Percentiles rank a stretch among this genome's conserved stretches.
Conservation (phyloP, 2,888 invertebrate genomes). For the Melinaea menophilus region DNA sequence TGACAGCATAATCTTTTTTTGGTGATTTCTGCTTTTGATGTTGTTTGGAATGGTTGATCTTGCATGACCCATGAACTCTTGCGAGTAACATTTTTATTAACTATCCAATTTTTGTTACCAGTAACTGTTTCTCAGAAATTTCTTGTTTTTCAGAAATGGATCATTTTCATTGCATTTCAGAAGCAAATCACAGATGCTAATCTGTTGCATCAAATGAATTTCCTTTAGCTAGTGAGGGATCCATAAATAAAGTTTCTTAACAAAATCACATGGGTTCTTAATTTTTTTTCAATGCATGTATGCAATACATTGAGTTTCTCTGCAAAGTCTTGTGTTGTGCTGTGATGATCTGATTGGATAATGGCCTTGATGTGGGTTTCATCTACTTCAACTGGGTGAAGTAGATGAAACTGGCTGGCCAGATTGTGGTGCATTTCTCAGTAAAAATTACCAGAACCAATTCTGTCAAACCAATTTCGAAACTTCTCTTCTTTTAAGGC, state of each 20-base stretch:
- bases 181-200: conserved; percentile 18
- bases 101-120: conserved; percentile 24
- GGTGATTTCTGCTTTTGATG: conserved; percentile 30
- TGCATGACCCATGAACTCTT: conserved; percentile 30
- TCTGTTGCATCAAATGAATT: conserved; percentile 16
- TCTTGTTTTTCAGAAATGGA: conserved; percentile 16
- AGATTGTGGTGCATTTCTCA: too few species aligned
- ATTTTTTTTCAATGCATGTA: not conserved
- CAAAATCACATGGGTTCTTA: not conserved
- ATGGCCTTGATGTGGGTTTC: too few species aligned
- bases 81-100: conserved; percentile 28
- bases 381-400: too few species aligned
- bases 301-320: not conserved
- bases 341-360: too few species aligned
- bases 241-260: conserved; percentile 10
- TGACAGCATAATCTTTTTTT: conserved; percentile 27
- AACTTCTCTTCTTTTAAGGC: too few species aligned
- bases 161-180: conserved; percentile 16
- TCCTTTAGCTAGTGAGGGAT: conserved; percentile 12
- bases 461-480: too few species aligned
- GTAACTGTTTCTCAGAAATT: not conserved
- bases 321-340: too few species aligned
- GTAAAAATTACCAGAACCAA: too few species aligned
- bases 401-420: too few species aligned
- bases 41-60: conserved; percentile 23